phyloP scores from a whole-genome alignment of 2,113 vertebrate species.

The Apteryx owenii region DNA sequence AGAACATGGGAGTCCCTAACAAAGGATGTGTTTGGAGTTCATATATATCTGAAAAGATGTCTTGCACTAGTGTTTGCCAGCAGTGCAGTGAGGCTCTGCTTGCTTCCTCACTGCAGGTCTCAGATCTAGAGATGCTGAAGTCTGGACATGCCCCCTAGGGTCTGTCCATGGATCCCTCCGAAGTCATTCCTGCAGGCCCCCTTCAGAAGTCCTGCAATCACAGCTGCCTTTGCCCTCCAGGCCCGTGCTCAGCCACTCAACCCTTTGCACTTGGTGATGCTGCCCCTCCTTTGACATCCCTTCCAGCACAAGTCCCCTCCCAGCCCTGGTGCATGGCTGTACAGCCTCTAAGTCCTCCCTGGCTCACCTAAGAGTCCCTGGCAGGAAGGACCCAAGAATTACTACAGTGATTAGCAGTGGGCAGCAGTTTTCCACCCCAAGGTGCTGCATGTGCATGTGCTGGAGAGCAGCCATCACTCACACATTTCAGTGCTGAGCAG shows the following conservation, averaged over 20 bases:
- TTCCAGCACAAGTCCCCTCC: no score
- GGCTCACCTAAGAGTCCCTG: background rate
- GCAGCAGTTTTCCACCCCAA: background rate
- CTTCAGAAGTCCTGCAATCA: background rate
- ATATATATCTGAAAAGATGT: background rate
- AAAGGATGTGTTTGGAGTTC: background rate
- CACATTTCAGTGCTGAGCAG: background rate
- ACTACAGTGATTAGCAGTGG: fast-evolving
- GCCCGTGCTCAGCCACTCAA: background rate
- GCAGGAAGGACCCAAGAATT: background rate
- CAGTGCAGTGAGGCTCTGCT: background rate
- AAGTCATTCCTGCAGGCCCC: background rate
- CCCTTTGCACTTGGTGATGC: background rate
- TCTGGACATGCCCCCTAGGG: background rate
- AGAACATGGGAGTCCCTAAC: background rate
- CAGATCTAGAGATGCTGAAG: background rate
- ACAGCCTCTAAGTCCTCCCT: fast-evolving
- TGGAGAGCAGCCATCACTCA: no score
- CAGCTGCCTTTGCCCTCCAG: background rate
- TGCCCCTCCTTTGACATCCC: background rate
- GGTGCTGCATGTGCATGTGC: no score
- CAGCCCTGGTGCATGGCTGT: background rate
- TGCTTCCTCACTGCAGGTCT: background rate
- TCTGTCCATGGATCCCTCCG: fast-evolving
- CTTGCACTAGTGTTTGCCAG: background rate